Evolutionary conservation across 2,888 invertebrate genomes (phyloP).

Genomic region (Myopa tessellatipennis): DNA sequence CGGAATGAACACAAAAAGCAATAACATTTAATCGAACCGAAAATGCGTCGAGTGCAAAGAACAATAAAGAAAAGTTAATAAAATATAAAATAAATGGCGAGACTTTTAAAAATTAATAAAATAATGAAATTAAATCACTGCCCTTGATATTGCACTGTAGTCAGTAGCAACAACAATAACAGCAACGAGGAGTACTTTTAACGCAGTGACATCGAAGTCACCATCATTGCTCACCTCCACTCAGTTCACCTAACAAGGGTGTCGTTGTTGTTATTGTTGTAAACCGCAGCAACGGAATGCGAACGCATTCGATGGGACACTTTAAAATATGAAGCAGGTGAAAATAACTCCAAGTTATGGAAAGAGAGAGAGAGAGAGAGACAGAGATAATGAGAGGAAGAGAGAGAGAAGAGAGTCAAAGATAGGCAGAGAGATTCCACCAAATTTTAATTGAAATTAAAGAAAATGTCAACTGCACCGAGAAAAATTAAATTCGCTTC

Average conservation of each 20-base stretch:
- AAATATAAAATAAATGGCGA: slow-evolving; percentile 3
- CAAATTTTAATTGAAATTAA: slow-evolving; percentile 35
- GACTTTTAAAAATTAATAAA: slow-evolving; percentile 6
- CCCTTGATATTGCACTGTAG: neutral
- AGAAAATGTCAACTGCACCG: neutral
- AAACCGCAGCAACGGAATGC: neutral
- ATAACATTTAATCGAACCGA: slow-evolving; percentile 4
- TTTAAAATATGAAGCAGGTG: neutral
- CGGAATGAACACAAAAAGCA: neutral
- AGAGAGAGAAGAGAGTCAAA: neutral
- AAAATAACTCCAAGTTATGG: slow-evolving; percentile 2
- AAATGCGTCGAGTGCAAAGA: neutral
- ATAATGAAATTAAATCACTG: neutral
- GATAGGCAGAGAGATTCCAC: neutral
- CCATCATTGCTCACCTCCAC: too few species aligned
- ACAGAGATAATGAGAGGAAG: neutral
- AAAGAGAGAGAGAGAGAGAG: neutral
- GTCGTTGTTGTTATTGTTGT: neutral
- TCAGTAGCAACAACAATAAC: neutral
- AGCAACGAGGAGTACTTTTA: neutral
- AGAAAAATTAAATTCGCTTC: neutral
- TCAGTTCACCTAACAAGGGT: neutral
- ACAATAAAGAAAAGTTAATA: neutral
- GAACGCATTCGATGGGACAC: neutral
- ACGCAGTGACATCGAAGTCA: too few species aligned